Evolutionary conservation across 2,888 invertebrate species (phyloP), one percentile per base, ranked within the genome.

Genomic region (Drosophila robusta): DNA sequence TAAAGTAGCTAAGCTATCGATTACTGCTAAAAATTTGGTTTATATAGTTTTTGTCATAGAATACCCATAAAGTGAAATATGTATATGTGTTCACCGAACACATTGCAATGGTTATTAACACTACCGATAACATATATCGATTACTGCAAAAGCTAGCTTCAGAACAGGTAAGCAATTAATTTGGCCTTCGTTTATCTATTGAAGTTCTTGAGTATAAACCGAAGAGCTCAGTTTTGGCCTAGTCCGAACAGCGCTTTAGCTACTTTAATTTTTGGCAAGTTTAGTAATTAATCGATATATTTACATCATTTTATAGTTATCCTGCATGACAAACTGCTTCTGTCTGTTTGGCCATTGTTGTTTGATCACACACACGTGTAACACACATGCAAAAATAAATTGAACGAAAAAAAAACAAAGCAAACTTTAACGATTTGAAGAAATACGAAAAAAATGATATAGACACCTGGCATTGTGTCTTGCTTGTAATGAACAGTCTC

Each of bases 311-410:
- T 74, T 75, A 70, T 47, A 90, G 68, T 78, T 77, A 46, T 87
- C 90, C 85, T 90, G 90, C 90, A 91, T 90, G 73, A 85, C 70
- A 66, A 90, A 90, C 74, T 90, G 82, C 85, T 90, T 90, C 68
- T 90, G 90, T 52, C 91, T 90, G 83, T 38, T 32, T 14, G 39
- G 11, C n/a, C 16, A 18, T 49, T 47, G 29, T 54, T 39, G 14
- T 12, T 16, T 9, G 24, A 8, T 22, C 38, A 55, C 47, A 58
- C 38, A 56, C 36, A 56, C 8, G 26, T 8, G 46, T 36, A 66
- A 50, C 34, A 56, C 42, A 64, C 56, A 57, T 65, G 60, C 44
- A 75, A 62, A 63, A 66, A 70, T 34, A 60, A 66, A 41, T 22
- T n/a, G 24, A 47, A 16, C 39, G 51, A 34, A 46, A 45, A 46